Percentiles rank a stretch among this genome's conserved stretches.
phyloP scores from a whole-genome alignment of 2,888 invertebrate genomes.

The Andrena flavipes region DNA sequence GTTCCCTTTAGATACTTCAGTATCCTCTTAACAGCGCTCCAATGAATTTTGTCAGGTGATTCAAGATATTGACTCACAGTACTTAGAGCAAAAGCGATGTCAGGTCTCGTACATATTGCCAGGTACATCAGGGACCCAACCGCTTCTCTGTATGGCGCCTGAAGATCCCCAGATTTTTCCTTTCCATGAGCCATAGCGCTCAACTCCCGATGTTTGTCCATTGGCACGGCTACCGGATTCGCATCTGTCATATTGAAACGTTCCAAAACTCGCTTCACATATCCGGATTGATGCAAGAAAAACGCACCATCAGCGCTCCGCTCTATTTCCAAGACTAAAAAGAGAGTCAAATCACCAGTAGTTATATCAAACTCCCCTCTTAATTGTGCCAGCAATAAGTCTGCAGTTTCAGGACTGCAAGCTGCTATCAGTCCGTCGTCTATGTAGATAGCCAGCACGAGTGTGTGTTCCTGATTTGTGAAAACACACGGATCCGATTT shows the following conservation, averaged over 20 bases:
- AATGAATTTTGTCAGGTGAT: neutral
- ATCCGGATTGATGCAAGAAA: neutral
- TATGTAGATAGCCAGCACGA: neutral
- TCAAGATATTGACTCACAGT: neutral
- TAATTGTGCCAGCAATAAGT: neutral
- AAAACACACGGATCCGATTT: neutral
- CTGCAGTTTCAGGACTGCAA: neutral
- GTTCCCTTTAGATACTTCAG: neutral
- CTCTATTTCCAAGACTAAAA: neutral
- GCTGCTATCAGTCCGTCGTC: neutral
- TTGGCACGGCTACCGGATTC: neutral
- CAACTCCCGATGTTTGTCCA: slow-evolving; percentile 1
- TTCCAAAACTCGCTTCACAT: neutral
- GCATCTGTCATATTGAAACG: neutral
- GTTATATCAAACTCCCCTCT: neutral
- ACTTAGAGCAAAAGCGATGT: neutral
- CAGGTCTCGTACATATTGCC: neutral
- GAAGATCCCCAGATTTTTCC: neutral
- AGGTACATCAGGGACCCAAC: neutral
- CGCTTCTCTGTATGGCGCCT: neutral
- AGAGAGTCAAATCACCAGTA: neutral
- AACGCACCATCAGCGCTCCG: neutral
- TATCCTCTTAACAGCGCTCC: neutral
- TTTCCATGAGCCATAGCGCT: neutral
- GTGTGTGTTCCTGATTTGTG: neutral